These are phyloP conservation scores for Lissocephala sabroskyi DNA, from an alignment of 2,888 invertebrate species.

Conservation along the genomic window DNA sequence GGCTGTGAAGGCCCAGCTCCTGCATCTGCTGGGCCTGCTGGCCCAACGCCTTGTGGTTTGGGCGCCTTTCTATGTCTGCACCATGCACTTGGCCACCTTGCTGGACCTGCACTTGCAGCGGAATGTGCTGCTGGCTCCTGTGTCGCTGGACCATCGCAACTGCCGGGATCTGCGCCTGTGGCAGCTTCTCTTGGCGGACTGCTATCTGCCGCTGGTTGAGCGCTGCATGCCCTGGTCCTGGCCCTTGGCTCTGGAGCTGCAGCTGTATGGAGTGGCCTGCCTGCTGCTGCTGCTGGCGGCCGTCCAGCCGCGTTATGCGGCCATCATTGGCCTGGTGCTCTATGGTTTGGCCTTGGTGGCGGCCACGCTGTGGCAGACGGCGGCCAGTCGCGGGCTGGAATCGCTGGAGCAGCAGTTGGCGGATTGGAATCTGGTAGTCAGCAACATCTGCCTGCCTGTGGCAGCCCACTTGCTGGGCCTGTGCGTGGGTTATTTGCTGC, in stretches of 20 bases:
- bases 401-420: slow-evolving; percentile 74
- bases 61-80: not conserved
- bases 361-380: slow-evolving; percentile 72
- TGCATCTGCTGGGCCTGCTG: not conserved
- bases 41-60: not conserved
- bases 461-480: slow-evolving; percentile 84
- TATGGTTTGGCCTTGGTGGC: slow-evolving; percentile 73
- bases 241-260: slow-evolving; percentile 84
- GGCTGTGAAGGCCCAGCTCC: not conserved
- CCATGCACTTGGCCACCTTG: not conserved
- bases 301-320: slow-evolving; percentile 65
- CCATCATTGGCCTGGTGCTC: slow-evolving; percentile 67
- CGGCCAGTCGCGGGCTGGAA: not conserved
- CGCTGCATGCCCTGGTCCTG: slow-evolving; percentile 85
- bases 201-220: not conserved
- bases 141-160: not conserved
- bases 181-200: not conserved
- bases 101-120: not conserved
- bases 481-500: slow-evolving; percentile 81
- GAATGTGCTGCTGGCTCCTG: not conserved
- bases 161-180: not conserved
- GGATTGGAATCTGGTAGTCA: slow-evolving; percentile 79
- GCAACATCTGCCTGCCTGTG: slow-evolving; percentile 82
- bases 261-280: slow-evolving; percentile 81
- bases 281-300: slow-evolving; percentile 77